Evolutionary conservation across 1,140 invertebrate genomes (phyloP), one percentile per base, ranked within the genome.

Genomic region (Hirudo medicinalis): DNA sequence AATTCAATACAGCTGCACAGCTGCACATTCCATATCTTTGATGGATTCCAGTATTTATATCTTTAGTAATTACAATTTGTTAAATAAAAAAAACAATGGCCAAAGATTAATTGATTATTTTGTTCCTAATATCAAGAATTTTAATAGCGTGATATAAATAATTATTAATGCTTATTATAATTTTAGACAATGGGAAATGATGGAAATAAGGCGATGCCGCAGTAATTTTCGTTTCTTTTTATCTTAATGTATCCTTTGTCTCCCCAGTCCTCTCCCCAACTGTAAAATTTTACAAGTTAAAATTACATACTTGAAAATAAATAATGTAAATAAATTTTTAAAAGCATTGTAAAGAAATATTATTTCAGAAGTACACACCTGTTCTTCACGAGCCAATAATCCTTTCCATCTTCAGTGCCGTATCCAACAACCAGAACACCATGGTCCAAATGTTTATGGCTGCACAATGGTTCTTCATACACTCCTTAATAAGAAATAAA

Each of bases 201-300:
- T 72, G 93, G 89, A 70, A 83, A 79, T 22, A 87, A 86, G 43
- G 93, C 92, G 79, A 97, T 88, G 77, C 93, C 93, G 81, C 93
- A 97, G 80, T 96, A 95, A 0, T 89, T 76, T 75, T 87, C 86
- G 82, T 95, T 94, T 75, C 92, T 86, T 5, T 89, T 84, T 87
- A 97, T 95, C 82, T 89, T 88, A 75, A 96, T 90, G 84, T 91
- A 96, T 32, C 93, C 93, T 6, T 88, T 71, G 72, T 86, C 83
- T 8, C 86, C 86, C 86, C 86, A 87, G 1, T 75, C 63, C 9
- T 75, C 73, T 2, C 72, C 70, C 72, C 72, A 73, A 69, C 72
- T 73, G 32, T 36, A 6, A 36, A 3, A 36, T 36, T 36, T 36
- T 36, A 36, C 32, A 36, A 36, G 6, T 3, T 36, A 2, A 36